phyloP scores from a whole-genome alignment of 2,113 vertebrate species.

The Turdus rufiventris region DNA sequence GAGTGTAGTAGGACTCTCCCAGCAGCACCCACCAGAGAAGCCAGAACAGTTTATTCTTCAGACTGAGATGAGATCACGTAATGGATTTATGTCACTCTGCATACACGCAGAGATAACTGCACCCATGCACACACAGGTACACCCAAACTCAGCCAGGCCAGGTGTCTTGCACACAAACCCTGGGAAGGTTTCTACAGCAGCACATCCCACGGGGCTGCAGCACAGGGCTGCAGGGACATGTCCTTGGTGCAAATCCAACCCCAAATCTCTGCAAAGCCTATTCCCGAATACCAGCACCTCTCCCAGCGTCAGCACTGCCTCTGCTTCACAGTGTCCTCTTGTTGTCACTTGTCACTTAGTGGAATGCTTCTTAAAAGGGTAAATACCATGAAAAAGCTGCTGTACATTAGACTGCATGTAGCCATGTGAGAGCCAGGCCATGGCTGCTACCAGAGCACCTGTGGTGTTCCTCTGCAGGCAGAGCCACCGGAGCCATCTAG shows the following conservation, averaged over 20 bases:
- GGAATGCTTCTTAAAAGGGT: background rate
- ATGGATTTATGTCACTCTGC: background rate
- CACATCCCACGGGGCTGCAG: background rate
- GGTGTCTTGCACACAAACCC: background rate
- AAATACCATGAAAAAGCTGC: too few species aligned
- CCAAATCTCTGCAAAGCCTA: background rate
- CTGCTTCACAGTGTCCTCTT: background rate
- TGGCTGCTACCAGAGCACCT: background rate
- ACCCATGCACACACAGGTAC: background rate
- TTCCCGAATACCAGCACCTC: background rate
- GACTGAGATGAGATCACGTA: background rate
- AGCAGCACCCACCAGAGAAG: background rate
- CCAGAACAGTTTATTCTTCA: background rate
- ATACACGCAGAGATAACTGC: background rate
- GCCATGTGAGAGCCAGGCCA: fast-evolving
- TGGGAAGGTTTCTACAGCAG: background rate
- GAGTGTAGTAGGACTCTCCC: background rate
- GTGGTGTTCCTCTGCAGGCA: background rate
- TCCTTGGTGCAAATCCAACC: background rate
- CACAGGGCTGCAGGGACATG: background rate
- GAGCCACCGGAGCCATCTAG: background rate
- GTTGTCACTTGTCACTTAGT: background rate
- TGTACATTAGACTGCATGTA: background rate
- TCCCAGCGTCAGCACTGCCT: background rate
- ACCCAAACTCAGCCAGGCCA: background rate